phyloP scores from a whole-genome alignment of 1,140 invertebrate species.

The Ceratoteleas bidentatus region DNA sequence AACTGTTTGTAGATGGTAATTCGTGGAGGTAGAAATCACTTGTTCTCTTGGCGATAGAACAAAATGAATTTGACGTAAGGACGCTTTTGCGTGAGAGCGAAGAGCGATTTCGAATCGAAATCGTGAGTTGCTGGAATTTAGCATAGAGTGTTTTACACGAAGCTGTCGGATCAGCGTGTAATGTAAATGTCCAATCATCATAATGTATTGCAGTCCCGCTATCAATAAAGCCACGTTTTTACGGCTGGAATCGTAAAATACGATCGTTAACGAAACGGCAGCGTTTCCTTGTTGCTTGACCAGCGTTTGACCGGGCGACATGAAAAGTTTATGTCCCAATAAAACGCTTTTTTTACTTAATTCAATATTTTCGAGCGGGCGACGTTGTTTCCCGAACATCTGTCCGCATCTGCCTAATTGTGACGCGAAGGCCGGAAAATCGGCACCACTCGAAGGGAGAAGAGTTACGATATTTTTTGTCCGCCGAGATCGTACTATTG shows the following conservation, averaged over 20 bases:
- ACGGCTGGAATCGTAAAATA: conserved; percentile 34
- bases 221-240: conserved; percentile 22
- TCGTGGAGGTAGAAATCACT: too few species aligned
- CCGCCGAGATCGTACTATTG: conserved; percentile 8
- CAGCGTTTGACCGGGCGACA: conserved; percentile 1
- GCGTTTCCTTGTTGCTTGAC: conserved; percentile 19
- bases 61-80: too few species aligned
- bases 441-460: conserved; percentile 19
- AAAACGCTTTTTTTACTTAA: conserved; percentile 37
- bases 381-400: conserved; percentile 55
- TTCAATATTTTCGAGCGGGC: conserved; percentile 47
- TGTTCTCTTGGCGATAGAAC: too few species aligned
- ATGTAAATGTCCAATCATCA: conserved; percentile 6
- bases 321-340: conserved; percentile 39
- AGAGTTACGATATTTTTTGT: conserved; percentile 30
- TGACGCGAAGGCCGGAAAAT: conserved; percentile 31
- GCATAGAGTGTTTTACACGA: too few species aligned
- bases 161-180: neutral
- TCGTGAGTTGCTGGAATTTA: too few species aligned
- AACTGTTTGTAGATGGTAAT: too few species aligned
- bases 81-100: too few species aligned
- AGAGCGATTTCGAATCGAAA: too few species aligned
- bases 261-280: conserved; percentile 4
- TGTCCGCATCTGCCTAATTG: conserved; percentile 51
- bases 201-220: conserved; percentile 19